phyloP scores from a whole-genome alignment of 1,140 invertebrate species.

The Choristoneura fumiferana region DNA sequence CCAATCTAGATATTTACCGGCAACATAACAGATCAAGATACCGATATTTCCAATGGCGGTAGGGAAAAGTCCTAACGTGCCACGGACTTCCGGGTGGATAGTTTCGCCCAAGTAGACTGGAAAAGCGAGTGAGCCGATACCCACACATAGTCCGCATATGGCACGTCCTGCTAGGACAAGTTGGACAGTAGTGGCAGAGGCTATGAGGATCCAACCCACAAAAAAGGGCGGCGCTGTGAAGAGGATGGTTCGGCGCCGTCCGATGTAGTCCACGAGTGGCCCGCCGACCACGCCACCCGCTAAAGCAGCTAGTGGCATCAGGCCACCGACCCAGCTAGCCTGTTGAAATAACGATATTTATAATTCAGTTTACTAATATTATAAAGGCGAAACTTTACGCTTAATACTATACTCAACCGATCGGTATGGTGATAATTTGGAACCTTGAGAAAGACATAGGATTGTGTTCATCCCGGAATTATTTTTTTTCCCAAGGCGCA shows the following conservation, averaged over 20 bases:
- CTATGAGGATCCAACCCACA: conserved; percentile 90
- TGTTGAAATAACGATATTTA: no score
- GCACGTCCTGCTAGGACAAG: conserved; percentile 87
- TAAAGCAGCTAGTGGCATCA: conserved; percentile 92
- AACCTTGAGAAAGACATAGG: no score
- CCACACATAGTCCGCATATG: conserved; percentile 91
- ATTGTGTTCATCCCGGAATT: no score
- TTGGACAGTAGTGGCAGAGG: conserved; percentile 82
- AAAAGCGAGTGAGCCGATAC: conserved; percentile 90
- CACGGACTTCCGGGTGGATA: conserved; percentile 92
- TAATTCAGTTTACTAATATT: no score
- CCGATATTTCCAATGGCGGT: conserved; percentile 95
- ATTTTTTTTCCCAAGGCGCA: no score
- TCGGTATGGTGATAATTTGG: no score
- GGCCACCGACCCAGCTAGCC: conserved; percentile 93
- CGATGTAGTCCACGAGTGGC: conserved; percentile 90
- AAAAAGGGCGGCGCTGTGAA: conserved; percentile 91
- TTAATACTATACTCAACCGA: no score
- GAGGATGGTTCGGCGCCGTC: conserved; percentile 90
- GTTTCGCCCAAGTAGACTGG: conserved; percentile 96
- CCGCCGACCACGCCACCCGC: conserved; percentile 92
- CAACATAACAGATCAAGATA: conserved; percentile 87
- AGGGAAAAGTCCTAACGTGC: conserved; percentile 91
- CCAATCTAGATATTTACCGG: conserved; percentile 90
- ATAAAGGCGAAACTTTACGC: no score